Conservation (phyloP, 2,888 invertebrate genomes). For the Erebia epiphron region DNA sequence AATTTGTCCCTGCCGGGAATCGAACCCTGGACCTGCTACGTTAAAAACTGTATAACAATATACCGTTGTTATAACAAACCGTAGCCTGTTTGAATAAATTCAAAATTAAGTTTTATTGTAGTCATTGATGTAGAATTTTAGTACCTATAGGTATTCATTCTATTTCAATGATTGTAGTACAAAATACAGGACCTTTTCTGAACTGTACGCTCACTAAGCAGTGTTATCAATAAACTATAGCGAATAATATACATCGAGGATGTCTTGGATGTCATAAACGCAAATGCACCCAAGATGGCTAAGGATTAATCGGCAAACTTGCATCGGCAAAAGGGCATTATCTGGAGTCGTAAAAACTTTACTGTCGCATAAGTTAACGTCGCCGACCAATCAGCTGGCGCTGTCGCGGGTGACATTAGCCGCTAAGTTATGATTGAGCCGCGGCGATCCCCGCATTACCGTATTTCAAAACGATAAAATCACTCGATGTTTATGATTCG, state of each 20-base stretch:
- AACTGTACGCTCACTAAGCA: not conserved
- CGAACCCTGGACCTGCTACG: too few relatives aligned
- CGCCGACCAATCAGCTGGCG: slow-evolving; percentile 60
- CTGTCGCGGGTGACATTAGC: slow-evolving; percentile 63
- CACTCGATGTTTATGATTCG: slow-evolving; percentile 58
- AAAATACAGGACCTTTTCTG: too few relatives aligned
- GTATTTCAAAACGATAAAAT: slow-evolving; percentile 72
- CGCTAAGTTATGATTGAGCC: slow-evolving; percentile 74
- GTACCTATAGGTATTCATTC: too few relatives aligned
- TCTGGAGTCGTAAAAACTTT: slow-evolving; percentile 59
- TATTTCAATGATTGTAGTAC: too few relatives aligned
- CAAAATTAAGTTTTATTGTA: too few relatives aligned
- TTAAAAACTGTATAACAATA: too few relatives aligned
- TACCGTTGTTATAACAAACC: too few relatives aligned
- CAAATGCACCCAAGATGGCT: slow-evolving; percentile 19
- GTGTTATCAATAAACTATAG: not conserved
- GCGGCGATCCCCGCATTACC: slow-evolving; percentile 61
- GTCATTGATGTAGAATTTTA: too few relatives aligned
- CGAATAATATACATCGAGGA: not conserved
- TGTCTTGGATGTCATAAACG: slow-evolving; percentile 13
- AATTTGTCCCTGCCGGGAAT: too few relatives aligned
- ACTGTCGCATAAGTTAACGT: slow-evolving; percentile 63
- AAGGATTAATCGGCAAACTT: slow-evolving; percentile 23
- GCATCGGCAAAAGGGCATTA: slow-evolving; percentile 23
- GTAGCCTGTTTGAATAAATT: too few relatives aligned